These are phyloP conservation scores for Andricus grossulariae DNA, from an alignment of 1,140 invertebrate species.

Conservation along the genomic window DNA sequence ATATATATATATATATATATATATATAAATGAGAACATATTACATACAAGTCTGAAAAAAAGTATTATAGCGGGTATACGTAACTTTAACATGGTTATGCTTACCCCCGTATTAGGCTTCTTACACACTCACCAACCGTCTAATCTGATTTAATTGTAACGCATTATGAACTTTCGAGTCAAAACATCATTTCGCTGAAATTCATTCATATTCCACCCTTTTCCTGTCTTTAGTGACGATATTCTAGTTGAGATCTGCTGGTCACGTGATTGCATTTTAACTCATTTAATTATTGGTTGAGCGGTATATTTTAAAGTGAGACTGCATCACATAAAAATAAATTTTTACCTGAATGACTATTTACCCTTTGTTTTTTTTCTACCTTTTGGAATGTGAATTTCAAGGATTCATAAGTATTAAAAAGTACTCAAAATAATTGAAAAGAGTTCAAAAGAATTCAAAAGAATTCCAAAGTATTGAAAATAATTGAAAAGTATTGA, in stretches of 20 bases:
- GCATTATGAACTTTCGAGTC: constrained; percentile 53
- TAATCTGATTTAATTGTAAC: constrained; percentile 71
- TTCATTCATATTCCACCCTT: constrained; percentile 15
- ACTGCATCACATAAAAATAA: too few relatives aligned
- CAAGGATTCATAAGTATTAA: too few relatives aligned
- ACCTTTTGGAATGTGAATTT: too few relatives aligned
- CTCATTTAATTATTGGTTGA: constrained; percentile 29
- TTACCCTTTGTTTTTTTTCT: too few relatives aligned
- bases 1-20: too few relatives aligned
- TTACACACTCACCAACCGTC: constrained; percentile 56
- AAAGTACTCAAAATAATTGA: too few relatives aligned
- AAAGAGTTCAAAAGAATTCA: too few relatives aligned
- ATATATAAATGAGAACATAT: constrained; percentile 13
- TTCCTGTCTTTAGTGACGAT: constrained; percentile 5
- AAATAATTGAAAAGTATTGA: too few relatives aligned
- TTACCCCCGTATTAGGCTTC: constrained; percentile 59
- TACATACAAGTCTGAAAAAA: not conserved
- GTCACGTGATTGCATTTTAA: constrained; percentile 39
- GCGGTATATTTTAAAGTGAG: too few relatives aligned
- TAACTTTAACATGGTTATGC: constrained; percentile 48
- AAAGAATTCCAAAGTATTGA: too few relatives aligned
- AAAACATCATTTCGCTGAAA: constrained; percentile 26
- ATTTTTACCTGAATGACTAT: too few relatives aligned
- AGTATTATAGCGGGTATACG: not conserved
- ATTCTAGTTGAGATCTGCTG: constrained; percentile 19